Percentiles rank a stretch among this genome's conserved stretches.
These are phyloP conservation scores for Atrichornis clamosus DNA, from an alignment of 2,113 vertebrate species.

Conservation along the genomic window DNA sequence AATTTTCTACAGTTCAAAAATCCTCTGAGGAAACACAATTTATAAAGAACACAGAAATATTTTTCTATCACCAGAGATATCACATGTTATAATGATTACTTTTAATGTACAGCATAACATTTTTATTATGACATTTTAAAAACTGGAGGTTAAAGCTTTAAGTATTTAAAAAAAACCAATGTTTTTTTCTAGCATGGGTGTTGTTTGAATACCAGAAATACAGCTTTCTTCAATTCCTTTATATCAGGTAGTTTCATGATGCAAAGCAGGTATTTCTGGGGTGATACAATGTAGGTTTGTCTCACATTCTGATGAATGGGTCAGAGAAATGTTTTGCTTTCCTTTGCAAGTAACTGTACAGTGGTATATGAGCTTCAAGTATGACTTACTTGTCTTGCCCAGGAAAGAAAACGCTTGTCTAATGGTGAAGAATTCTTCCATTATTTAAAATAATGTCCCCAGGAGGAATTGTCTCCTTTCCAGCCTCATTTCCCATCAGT, in stretches of 20 bases:
- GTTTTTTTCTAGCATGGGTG: not conserved
- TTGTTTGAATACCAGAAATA: not conserved
- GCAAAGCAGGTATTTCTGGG: not conserved
- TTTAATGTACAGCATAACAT: not conserved
- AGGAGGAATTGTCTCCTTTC: not conserved
- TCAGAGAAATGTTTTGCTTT: not conserved
- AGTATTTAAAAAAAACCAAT: not conserved
- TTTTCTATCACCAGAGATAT: not conserved
- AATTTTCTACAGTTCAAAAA: not conserved
- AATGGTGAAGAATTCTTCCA: not conserved
- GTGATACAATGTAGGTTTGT: not conserved
- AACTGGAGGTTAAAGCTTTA: not conserved
- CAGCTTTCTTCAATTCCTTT: not conserved
- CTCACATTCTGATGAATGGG: not conserved
- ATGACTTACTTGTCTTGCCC: not conserved
- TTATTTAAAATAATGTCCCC: not conserved
- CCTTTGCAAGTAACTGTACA: not conserved
- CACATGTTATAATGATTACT: not conserved
- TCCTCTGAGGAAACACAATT: not conserved
- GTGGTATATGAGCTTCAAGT: not conserved
- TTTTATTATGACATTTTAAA: not conserved
- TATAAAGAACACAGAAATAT: not conserved
- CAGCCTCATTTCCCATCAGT: not conserved
- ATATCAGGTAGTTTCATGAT: not conserved
- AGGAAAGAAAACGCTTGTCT: not conserved